phyloP scores from a whole-genome alignment of 2,797 vertebrate species.

The Scleropages formosus region DNA sequence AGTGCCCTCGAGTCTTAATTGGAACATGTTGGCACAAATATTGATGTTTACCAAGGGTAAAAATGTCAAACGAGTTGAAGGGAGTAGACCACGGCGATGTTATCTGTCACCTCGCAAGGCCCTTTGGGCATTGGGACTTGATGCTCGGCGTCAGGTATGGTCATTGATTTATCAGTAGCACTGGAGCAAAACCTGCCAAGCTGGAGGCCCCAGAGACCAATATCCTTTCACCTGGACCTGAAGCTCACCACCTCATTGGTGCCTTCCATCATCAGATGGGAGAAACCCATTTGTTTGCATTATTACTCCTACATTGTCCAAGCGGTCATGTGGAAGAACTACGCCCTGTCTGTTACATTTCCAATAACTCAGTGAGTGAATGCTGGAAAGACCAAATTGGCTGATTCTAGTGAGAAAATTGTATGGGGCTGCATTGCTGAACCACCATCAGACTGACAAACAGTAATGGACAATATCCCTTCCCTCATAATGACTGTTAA shows the following conservation, averaged over 20 bases:
- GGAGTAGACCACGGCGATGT: not conserved
- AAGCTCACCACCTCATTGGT: not conserved
- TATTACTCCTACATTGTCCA: not conserved
- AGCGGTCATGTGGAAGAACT: not conserved
- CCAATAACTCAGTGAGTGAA: not conserved
- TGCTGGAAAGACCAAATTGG: no score
- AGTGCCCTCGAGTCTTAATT: constrained; percentile 27
- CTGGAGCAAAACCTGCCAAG: no score
- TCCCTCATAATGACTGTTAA: not conserved
- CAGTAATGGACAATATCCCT: not conserved
- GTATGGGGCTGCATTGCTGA: not conserved
- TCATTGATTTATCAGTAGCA: constrained; percentile 15
- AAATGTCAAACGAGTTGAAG: constrained; percentile 22
- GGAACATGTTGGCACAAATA: constrained; percentile 15
- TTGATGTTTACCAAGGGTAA: not conserved
- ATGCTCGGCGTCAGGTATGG: not conserved
- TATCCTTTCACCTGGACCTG: not conserved
- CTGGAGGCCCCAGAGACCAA: not conserved
- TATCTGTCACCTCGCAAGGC: not conserved
- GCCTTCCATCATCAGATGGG: not conserved
- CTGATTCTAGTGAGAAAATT: no score
- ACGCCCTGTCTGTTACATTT: not conserved
- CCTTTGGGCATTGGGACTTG: not conserved
- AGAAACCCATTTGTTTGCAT: constrained; percentile 10
- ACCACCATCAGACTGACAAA: not conserved